Evolutionary conservation across 2,888 invertebrate genomes (phyloP).

Genomic region (Halictus quadricinctus): DNA sequence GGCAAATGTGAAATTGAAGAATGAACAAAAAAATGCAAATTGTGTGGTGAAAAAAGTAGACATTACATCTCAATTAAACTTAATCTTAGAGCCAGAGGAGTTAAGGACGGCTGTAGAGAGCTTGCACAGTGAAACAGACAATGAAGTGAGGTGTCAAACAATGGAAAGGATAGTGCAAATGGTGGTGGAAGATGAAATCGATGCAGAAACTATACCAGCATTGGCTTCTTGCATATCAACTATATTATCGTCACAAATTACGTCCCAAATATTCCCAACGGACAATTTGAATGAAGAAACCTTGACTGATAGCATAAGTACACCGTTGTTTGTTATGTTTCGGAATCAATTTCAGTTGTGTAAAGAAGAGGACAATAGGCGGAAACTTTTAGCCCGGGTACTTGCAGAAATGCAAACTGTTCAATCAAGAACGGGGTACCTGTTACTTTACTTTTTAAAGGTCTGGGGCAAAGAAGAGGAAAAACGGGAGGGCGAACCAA

Average conservation of each 20-base stretch:
- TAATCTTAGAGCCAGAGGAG: constrained; percentile 82
- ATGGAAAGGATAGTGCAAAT: constrained; percentile 87
- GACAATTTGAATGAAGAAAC: constrained; percentile 84
- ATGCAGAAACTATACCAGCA: constrained; percentile 84
- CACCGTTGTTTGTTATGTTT: constrained; percentile 94
- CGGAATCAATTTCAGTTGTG: constrained; percentile 89
- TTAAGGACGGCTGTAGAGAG: constrained; percentile 84
- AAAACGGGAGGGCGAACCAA: constrained; percentile 82
- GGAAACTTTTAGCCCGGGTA: constrained; percentile 91
- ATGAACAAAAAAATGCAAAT: constrained; percentile 77
- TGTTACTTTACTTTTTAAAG: constrained; percentile 95
- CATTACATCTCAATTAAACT: constrained; percentile 75
- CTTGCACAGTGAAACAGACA: constrained; percentile 85
- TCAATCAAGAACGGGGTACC: constrained; percentile 91
- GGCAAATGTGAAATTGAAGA: constrained; percentile 89
- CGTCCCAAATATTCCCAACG: constrained; percentile 84
- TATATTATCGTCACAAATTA: constrained; percentile 84
- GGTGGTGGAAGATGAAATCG: constrained; percentile 85
- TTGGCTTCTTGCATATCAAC: constrained; percentile 85
- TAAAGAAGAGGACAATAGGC: constrained; percentile 88
- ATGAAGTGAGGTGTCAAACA: constrained; percentile 86
- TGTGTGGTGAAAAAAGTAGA: constrained; percentile 77
- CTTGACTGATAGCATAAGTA: constrained; percentile 90
- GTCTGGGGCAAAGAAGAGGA: constrained; percentile 86
- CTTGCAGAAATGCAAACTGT: constrained; percentile 88